phyloP scores from a whole-genome alignment of 2,888 invertebrate genomes.

The Dastarcus helophoroides region DNA sequence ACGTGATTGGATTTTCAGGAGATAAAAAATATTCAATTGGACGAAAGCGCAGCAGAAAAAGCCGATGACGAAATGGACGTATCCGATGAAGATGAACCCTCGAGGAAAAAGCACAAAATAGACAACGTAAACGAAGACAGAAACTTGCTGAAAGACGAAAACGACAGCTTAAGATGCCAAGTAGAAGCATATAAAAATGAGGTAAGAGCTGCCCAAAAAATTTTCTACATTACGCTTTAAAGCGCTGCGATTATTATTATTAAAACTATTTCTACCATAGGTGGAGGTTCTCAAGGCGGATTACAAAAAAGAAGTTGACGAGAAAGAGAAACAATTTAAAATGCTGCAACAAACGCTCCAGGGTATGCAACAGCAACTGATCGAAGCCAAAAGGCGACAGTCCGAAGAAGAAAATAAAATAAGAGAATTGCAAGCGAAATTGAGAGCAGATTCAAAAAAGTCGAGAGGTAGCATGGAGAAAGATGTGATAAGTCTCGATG shows the following conservation, averaged over 20 bases:
- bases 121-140: constrained; percentile 21
- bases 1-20: constrained; percentile 53
- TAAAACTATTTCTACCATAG: constrained; percentile 16
- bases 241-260: background rate
- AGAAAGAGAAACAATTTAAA: constrained; percentile 77
- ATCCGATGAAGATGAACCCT: constrained; percentile 59
- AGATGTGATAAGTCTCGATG: constrained; percentile 39
- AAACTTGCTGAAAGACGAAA: constrained; percentile 58
- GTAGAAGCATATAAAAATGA: constrained; percentile 91
- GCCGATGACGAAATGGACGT: constrained; percentile 83
- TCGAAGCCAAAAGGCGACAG: constrained; percentile 44
- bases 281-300: constrained; percentile 79
- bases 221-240: no score
- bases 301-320: constrained; percentile 63
- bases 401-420: constrained; percentile 43
- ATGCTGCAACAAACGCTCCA: constrained; percentile 54
- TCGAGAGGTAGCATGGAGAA: constrained; percentile 24
- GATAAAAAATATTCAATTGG: constrained; percentile 55
- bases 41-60: constrained; percentile 45
- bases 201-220: constrained; percentile 28
- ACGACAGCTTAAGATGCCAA: constrained; percentile 81
- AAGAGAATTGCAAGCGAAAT: constrained; percentile 38
- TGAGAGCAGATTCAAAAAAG: constrained; percentile 16
- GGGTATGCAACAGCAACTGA: constrained; percentile 49
- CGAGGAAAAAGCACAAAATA: constrained; percentile 28